phyloP scores from a whole-genome alignment of 2,113 vertebrate genomes.

The Platycercus adscitus region DNA sequence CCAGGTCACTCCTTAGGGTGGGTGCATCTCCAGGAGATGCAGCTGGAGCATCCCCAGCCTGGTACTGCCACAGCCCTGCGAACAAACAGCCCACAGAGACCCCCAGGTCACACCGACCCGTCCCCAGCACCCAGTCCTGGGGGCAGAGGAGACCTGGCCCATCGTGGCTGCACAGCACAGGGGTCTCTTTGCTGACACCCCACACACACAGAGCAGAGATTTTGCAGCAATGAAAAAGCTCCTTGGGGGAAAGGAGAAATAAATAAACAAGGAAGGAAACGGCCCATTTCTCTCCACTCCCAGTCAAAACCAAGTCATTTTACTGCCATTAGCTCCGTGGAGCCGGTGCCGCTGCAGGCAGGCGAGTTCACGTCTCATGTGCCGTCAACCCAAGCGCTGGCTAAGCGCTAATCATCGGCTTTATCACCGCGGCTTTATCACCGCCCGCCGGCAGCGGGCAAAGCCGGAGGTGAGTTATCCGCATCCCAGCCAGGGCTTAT shows the following conservation, averaged over 20 bases:
- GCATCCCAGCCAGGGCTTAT: neutral
- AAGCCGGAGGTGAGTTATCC: neutral
- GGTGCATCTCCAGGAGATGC: neutral
- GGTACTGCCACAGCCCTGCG: neutral
- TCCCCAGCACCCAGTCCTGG: accelerated
- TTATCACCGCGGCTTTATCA: neutral
- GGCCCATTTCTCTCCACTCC: neutral
- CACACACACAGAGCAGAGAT: accelerated
- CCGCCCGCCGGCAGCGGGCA: neutral
- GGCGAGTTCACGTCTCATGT: neutral
- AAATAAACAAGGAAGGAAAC: neutral
- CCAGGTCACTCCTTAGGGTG: accelerated
- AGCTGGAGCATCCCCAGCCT: neutral
- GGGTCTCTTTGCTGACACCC: neutral
- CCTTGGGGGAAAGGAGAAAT: neutral
- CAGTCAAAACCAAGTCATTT: neutral
- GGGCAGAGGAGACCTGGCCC: neutral
- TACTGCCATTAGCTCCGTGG: neutral
- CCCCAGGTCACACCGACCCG: accelerated
- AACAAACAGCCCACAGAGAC: neutral
- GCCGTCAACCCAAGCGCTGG: neutral
- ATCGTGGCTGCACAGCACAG: accelerated
- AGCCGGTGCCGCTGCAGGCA: neutral
- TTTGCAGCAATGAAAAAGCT: neutral
- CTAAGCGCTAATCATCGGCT: neutral